phyloP scores from a whole-genome alignment of 2,797 vertebrate species.

The Micromesistius poutassou region DNA sequence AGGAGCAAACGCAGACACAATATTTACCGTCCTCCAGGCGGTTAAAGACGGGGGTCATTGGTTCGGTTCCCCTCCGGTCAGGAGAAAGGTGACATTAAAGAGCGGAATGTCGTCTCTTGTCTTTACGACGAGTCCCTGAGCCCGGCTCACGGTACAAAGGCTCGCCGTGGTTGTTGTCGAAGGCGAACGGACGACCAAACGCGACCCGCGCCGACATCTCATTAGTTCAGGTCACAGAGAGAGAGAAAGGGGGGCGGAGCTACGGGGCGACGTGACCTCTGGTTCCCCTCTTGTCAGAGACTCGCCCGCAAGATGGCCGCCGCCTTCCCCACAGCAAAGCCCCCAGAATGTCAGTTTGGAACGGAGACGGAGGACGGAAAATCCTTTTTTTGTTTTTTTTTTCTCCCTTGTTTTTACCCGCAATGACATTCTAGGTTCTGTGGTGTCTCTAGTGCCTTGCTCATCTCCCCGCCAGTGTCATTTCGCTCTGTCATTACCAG shows the following conservation, averaged over 20 bases:
- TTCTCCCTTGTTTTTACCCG: constrained; percentile 39
- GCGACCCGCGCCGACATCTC: constrained; percentile 26
- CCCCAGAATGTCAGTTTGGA: constrained; percentile 28
- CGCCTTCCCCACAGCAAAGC: constrained; percentile 59
- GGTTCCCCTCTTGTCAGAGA: constrained; percentile 27
- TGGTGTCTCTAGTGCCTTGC: constrained; percentile 45
- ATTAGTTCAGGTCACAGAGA: constrained; percentile 51
- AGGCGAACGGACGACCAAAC: constrained; percentile 10
- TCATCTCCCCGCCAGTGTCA: constrained; percentile 54
- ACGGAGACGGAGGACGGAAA: constrained; percentile 32
- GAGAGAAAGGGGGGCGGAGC: constrained; percentile 42
- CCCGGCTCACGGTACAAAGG: neutral
- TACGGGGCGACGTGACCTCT: constrained; percentile 46
- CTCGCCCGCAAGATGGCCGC: constrained; percentile 43
- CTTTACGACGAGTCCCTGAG: neutral
- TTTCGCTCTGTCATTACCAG: constrained; percentile 72
- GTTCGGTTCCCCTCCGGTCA: constrained; percentile 15
- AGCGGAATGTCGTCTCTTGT: constrained; percentile 52
- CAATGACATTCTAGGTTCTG: constrained; percentile 59
- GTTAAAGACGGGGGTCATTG: constrained; percentile 30
- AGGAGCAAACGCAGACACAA: constrained; percentile 58
- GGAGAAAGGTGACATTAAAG: constrained; percentile 39
- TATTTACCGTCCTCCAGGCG: constrained; percentile 59
- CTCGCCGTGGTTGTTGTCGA: constrained; percentile 43
- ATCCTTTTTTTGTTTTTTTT: constrained; percentile 41